A percentile compares a stretch with the other conserved stretches of the same genome.
phyloP scores from a whole-genome alignment of 2,113 vertebrate species.

The Rynchops niger region DNA sequence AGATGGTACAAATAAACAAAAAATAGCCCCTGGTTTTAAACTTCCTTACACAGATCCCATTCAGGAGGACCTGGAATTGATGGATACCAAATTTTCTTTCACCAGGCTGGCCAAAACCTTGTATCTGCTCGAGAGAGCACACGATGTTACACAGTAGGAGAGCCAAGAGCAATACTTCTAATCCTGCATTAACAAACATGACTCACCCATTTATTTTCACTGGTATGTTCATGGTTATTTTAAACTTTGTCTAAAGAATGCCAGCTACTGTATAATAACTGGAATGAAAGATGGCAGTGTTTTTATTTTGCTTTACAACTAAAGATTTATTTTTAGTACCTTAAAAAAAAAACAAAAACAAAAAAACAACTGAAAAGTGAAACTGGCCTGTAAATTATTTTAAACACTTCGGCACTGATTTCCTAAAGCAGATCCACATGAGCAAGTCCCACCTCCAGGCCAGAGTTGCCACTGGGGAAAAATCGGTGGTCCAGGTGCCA shows the following conservation, averaged over 20 bases:
- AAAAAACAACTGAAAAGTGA: background rate
- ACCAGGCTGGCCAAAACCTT: background rate
- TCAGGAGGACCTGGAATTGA: background rate
- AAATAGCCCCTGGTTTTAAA: background rate
- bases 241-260: constrained; percentile 66
- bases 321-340: constrained; percentile 23
- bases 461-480: background rate
- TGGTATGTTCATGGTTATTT: constrained; percentile 63
- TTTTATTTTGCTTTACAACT: constrained; percentile 60
- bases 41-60: background rate
- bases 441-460: background rate
- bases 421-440: background rate
- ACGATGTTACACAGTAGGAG: background rate
- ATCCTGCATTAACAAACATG: constrained; percentile 27
- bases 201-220: constrained; percentile 66
- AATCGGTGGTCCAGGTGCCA: background rate
- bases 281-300: constrained; percentile 51
- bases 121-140: background rate
- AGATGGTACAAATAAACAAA: background rate
- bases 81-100: background rate
- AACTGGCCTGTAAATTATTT: background rate
- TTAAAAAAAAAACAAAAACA: background rate
- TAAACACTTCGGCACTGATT: background rate
- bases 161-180: constrained; percentile 41
- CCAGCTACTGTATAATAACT: constrained; percentile 46